Base-by-base conservation (phyloP, 92 coral and sea anemone species). In the Porites rus region DNA sequence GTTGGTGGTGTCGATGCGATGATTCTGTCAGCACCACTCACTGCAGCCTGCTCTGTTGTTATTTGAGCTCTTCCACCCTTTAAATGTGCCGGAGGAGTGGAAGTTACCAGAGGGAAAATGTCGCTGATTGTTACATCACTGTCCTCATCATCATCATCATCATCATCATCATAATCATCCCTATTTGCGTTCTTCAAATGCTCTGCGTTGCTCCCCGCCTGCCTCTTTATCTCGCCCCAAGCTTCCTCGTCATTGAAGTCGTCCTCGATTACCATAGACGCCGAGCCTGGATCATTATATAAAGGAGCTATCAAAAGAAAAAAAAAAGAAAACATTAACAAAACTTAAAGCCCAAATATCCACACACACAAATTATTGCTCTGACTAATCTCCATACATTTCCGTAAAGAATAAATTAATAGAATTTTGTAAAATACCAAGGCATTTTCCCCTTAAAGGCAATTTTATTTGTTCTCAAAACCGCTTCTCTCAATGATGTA, bases 1-100 rank as follows among this genome's bases (percentile, higher is more conserved):
- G 99, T 95, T 5, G 99, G 99, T 16, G 99, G 99, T 14, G 99
- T 95, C 59, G 98, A 92, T 13, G 92, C 71, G 65, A 83, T 66
- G 60, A 54, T 19, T n/a, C 56, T 82, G 53, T 75, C 81, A 18
- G 63, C 68, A 12, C 50, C 76, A 9, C 58, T 74, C 10, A 8
- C 19, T 19, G 2, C 75, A 73, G 60, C 21, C 83, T 28, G 53
- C 43, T 71, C 75, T 31, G 24, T 79, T 31, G 24, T 79, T 65
- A 71, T 28, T 28, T 62, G 82, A 18, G 52, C 20, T 63, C 54
- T 17, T 0, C 72, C 63, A 3, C 51, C 69, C 54, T 85, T 85
- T 2, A 28, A 6, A 43, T 67, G 76, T 17, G 80, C 77, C 4
- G 91, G 87, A 18, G 87, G 87, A 20, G 90, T 74, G 72, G 95